Percentiles rank a stretch among this genome's conserved stretches.
phyloP scores from a whole-genome alignment of 2,888 invertebrate genomes.

The Aricia artaxerxes region DNA sequence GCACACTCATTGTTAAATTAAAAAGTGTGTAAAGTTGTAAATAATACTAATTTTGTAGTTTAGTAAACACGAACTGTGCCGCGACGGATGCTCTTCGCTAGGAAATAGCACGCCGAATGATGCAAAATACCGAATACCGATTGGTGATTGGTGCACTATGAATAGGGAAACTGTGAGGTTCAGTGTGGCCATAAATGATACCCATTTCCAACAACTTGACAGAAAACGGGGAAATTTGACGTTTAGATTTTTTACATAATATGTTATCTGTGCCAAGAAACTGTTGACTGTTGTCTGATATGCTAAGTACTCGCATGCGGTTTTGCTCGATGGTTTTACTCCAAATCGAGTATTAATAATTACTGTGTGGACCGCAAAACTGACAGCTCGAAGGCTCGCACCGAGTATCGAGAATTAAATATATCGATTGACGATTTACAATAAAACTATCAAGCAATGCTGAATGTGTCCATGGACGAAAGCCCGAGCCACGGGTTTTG shows the following conservation, averaged over 20 bases:
- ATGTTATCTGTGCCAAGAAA: no score
- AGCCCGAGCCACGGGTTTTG: no score
- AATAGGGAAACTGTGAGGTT: background rate
- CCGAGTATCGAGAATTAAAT: no score
- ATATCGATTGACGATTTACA: no score
- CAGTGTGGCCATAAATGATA: conserved; percentile 20
- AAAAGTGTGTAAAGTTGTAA: conserved; percentile 13
- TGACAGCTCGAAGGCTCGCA: no score
- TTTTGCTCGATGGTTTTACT: no score
- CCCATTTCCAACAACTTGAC: background rate
- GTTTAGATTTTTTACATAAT: background rate
- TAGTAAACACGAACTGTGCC: background rate
- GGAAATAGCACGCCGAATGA: conserved; percentile 25
- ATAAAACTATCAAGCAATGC: no score
- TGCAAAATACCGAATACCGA: conserved; percentile 23
- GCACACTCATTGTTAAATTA: conserved; percentile 15
- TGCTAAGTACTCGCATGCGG: no score
- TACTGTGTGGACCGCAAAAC: no score
- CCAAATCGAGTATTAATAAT: no score
- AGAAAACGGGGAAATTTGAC: background rate
- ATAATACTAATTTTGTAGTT: conserved; percentile 10
- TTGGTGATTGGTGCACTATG: conserved; percentile 30
- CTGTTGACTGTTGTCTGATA: no score
- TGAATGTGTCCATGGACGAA: no score
- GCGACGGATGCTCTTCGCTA: background rate